Percentiles rank a stretch among this genome's conserved stretches.
These are phyloP conservation scores for Xestoiulus laeticollis DNA, from an alignment of 2,888 invertebrate genomes.

Conservation along the genomic window DNA sequence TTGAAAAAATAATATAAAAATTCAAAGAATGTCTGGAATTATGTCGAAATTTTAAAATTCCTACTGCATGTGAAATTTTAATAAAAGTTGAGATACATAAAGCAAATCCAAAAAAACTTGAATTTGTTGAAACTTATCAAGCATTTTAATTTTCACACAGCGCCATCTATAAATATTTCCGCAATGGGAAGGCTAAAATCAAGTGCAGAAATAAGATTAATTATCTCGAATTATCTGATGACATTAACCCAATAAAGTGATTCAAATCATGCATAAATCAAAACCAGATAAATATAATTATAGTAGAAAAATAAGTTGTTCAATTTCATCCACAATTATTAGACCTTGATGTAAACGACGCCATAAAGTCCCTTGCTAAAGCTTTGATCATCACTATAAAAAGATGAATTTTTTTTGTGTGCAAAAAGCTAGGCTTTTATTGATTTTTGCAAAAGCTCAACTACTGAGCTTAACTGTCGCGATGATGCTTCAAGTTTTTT, in stretches of 20 bases:
- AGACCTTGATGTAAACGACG: conserved; percentile 26
- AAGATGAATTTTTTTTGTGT: not conserved
- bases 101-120: too few relatives aligned
- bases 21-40: too few relatives aligned
- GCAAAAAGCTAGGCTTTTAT: not conserved
- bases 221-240: not conserved
- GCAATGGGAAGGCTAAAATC: too few relatives aligned
- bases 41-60: too few relatives aligned
- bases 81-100: too few relatives aligned
- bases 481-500: conserved; percentile 7
- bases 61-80: too few relatives aligned
- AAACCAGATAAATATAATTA: conserved; percentile 4
- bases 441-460: not conserved
- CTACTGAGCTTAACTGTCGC: not conserved
- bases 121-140: too few relatives aligned
- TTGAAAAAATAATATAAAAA: too few relatives aligned
- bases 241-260: too few relatives aligned
- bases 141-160: too few relatives aligned
- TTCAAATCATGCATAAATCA: not conserved
- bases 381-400: conserved; percentile 16
- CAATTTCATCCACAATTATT: not conserved
- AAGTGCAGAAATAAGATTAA: too few relatives aligned
- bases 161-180: too few relatives aligned
- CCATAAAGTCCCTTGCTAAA: not conserved
- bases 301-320: not conserved